Base-by-base conservation (phyloP, 1,140 invertebrate genomes). In the Habropoda laboriosa region DNA sequence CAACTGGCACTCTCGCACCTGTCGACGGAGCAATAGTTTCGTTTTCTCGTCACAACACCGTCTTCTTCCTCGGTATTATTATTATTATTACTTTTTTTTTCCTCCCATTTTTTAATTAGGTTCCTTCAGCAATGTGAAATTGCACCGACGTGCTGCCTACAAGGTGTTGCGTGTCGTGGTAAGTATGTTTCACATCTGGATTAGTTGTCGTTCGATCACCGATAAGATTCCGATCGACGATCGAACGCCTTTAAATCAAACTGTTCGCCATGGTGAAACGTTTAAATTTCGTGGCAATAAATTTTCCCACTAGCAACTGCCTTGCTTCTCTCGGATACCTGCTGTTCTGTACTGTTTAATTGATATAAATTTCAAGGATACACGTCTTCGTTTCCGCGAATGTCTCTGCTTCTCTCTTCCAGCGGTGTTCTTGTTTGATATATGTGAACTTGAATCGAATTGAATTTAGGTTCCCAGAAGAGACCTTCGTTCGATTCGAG, bases 1-100 rank as follows among this genome's bases (percentile, higher is more conserved):
- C 74, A 63, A 61, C 42, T 45, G 47, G 47, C 30, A n/a, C n/a
- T 30, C 42, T 40, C 40, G 79, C 79, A 81, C 79, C 79, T 81
- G 79, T 81, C 79, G 73, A 24, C 30, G 38, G 38, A 24, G 64
- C 40, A n/a, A 76, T 67, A 51, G 72, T 66, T 64, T 51, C 63
- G 42, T 60, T 24, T n/a, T 45, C 61, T 5, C 4, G 18, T 12
- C 16, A 27, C 7, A 24, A 38, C 42, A n/a, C n/a, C 16, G 16
- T 2, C 45, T 5, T 30, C 7, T 32, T 45, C 8, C n/a, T 18
- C 7, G 6, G 30, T 12, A 45, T 51, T 24, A 12, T 5, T 27
- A n/a, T n/a, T n/a, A n/a, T n/a, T n/a, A n/a, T n/a, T n/a, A n/a
- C n/a, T 12, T 42, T n/a, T 32, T 24, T 42, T 1, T 32, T 42